A percentile compares a stretch with the other conserved stretches of the same genome.
phyloP scores from a whole-genome alignment of 2,888 invertebrate species.

The Cerastis leucographa region DNA sequence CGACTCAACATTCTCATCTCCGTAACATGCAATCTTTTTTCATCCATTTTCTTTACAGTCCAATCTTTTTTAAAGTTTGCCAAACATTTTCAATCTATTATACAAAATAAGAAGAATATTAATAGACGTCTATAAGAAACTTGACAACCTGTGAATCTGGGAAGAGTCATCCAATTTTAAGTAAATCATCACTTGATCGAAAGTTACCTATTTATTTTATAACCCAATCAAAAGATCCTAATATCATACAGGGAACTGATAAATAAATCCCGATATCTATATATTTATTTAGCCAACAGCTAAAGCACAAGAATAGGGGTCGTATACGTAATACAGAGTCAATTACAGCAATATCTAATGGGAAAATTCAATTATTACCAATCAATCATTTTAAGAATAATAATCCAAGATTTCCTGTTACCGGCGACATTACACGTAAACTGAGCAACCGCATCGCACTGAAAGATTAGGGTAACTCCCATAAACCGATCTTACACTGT shows the following conservation, averaged over 20 bases:
- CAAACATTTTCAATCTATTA: too few species aligned
- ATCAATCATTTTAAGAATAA: background rate
- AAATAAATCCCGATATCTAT: background rate
- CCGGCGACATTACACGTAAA: background rate
- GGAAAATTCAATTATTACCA: background rate
- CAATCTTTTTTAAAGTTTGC: too few species aligned
- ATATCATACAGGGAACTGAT: background rate
- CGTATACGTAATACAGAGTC: background rate
- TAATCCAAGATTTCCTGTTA: background rate
- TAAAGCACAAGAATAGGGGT: background rate
- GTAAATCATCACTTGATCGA: background rate
- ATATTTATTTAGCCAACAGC: background rate
- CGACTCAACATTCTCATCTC: too few species aligned
- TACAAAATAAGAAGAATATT: too few species aligned
- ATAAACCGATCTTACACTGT: background rate
- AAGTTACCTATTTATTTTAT: background rate
- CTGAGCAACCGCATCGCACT: background rate
- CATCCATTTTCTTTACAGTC: too few species aligned
- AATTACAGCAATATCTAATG: background rate
- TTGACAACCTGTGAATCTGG: background rate
- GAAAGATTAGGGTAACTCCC: conserved; percentile 44
- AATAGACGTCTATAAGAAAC: background rate
- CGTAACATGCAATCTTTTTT: too few species aligned
- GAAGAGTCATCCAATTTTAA: background rate
- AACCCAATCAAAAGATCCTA: background rate